Evolutionary conservation across 2,113 vertebrate species (phyloP).

Genomic region (Oceanodroma tethys): DNA sequence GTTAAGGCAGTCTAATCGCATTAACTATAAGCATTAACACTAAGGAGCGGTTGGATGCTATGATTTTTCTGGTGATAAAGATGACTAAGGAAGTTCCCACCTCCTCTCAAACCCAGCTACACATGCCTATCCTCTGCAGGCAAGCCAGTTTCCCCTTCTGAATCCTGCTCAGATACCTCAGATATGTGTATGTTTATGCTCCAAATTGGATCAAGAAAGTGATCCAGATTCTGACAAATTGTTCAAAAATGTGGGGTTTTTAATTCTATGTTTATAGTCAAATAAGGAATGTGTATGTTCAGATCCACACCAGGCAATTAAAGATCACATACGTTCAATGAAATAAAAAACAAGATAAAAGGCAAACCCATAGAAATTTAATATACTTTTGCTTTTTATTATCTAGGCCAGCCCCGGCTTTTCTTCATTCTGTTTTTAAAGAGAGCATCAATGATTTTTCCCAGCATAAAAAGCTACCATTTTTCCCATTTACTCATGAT

Average conservation of each 20-base stretch:
- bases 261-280: neutral
- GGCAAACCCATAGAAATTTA: neutral
- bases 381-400: neutral
- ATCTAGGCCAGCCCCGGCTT: neutral
- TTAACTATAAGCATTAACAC: neutral
- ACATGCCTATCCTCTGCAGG: neutral
- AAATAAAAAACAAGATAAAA: neutral
- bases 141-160: neutral
- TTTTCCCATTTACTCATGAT: neutral
- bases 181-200: neutral
- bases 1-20: neutral
- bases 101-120: neutral
- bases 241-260: accelerated
- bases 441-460: neutral
- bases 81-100: neutral
- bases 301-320: neutral
- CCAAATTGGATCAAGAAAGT: neutral
- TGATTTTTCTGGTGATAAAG: neutral
- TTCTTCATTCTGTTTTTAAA: neutral
- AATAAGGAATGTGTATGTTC: neutral
- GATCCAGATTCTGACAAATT: neutral
- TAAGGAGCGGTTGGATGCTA: neutral
- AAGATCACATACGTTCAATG: neutral
- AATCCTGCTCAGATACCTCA: neutral
- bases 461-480: neutral